A percentile compares a stretch with the other conserved stretches of the same genome.
These are phyloP conservation scores for Neocrepidodera transversa DNA, from an alignment of 2,888 invertebrate species.

Conservation along the genomic window DNA sequence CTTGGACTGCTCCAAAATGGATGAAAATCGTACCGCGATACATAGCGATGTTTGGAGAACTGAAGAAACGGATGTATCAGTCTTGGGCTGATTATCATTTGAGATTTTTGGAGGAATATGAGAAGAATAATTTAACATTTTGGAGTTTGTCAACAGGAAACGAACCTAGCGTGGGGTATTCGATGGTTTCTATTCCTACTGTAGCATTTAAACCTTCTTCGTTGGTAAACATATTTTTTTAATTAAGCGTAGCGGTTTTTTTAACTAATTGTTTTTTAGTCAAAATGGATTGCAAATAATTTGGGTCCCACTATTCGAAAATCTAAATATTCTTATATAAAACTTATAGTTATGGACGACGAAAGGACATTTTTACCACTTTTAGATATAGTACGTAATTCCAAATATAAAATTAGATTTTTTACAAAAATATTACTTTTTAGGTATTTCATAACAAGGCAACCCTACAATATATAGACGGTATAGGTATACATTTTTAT, in stretches of 20 bases:
- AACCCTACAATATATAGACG: constrained; percentile 71
- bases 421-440: too few species aligned
- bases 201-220: constrained; percentile 15
- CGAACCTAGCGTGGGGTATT: constrained; percentile 58
- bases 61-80: constrained; percentile 56
- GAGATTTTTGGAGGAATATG: constrained; percentile 79
- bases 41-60: not conserved
- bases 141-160: constrained; percentile 70
- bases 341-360: constrained; percentile 80
- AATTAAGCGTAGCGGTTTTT: not conserved
- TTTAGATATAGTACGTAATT: not conserved
- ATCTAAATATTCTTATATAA: constrained; percentile 65
- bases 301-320: constrained; percentile 76
- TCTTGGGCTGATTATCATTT: constrained; percentile 82
- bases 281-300: constrained; percentile 72
- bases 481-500: constrained; percentile 87
- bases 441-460: constrained; percentile 54
- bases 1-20: constrained; percentile 27
- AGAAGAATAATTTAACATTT: constrained; percentile 67
- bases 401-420: constrained; percentile 1
- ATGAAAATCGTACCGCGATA: constrained; percentile 21
- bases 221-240: not conserved
- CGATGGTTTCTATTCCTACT: constrained; percentile 5
- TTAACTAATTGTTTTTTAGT: constrained; percentile 55
- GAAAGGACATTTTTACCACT: constrained; percentile 39